A percentile compares a stretch with the other conserved stretches of the same genome.
Conservation (phyloP, 2,113 vertebrate species). For the Pyxicephalus adspersus region DNA sequence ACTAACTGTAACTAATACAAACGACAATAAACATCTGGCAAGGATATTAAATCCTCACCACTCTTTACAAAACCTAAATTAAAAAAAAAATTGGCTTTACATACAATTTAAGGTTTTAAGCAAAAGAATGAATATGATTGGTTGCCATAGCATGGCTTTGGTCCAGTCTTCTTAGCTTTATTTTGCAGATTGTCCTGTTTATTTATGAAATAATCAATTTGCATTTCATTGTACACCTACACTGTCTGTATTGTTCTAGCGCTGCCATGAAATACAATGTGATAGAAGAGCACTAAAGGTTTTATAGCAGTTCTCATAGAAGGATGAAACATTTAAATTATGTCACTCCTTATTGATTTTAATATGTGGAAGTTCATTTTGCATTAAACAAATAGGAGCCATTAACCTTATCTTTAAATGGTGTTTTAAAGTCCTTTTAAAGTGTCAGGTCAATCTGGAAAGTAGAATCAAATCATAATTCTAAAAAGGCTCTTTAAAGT, state of each 20-base stretch:
- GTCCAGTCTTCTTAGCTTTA: too few relatives aligned
- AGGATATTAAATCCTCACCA: too few relatives aligned
- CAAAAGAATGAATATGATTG: too few relatives aligned
- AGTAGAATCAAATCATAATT: conserved; percentile 31
- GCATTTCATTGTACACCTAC: too few relatives aligned
- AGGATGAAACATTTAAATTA: conserved; percentile 5
- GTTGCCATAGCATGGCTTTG: too few relatives aligned
- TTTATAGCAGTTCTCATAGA: not conserved
- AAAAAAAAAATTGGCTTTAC: too few relatives aligned
- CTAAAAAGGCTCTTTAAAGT: conserved; percentile 10
- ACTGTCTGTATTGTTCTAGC: conserved; percentile 1
- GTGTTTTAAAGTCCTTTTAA: conserved; percentile 37
- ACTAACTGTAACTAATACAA: too few relatives aligned
- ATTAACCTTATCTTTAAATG: conserved; percentile 50
- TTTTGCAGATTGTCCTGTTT: too few relatives aligned
- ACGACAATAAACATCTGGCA: too few relatives aligned
- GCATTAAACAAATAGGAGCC: conserved; percentile 24
- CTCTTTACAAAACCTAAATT: too few relatives aligned
- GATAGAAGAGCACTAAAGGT: conserved; percentile 1
- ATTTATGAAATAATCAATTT: too few relatives aligned
- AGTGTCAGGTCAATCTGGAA: conserved; percentile 27
- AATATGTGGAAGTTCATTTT: conserved; percentile 43
- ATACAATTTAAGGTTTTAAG: too few relatives aligned
- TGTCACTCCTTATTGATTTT: conserved; percentile 43
- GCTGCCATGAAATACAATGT: not conserved